phyloP scores from a whole-genome alignment of 2,797 vertebrate genomes.

The Heliangelus exortis region DNA sequence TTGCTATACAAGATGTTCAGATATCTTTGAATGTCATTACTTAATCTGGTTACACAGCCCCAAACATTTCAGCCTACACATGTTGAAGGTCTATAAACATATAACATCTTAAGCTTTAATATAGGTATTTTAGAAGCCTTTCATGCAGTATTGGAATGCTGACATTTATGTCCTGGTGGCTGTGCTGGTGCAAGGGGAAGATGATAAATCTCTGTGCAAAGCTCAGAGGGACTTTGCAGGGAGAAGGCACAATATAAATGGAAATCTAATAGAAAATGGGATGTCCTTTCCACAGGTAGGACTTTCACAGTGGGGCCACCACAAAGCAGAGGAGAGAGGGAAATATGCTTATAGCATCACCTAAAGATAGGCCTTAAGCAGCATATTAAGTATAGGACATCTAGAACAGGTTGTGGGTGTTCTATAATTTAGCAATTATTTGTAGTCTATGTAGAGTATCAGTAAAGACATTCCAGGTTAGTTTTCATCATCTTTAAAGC shows the following conservation, averaged over 20 bases:
- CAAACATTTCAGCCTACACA: constrained; percentile 38
- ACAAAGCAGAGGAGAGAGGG: neutral
- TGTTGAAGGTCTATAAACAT: constrained; percentile 48
- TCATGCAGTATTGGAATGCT: neutral
- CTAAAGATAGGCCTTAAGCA: constrained; percentile 18
- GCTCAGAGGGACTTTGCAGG: neutral
- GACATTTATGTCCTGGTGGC: constrained; percentile 1
- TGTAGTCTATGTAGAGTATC: constrained; percentile 42
- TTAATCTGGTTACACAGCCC: constrained; percentile 53
- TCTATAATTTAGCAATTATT: constrained; percentile 49
- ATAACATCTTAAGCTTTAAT: neutral
- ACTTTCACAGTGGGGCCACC: neutral
- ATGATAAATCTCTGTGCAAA: neutral
- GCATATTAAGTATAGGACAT: neutral
- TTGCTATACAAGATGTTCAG: constrained; percentile 57
- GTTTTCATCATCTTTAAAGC: constrained; percentile 58
- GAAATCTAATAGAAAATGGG: neutral
- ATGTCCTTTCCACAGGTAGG: neutral
- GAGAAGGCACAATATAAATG: constrained; percentile 18
- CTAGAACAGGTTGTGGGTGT: constrained; percentile 65
- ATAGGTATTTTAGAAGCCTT: neutral
- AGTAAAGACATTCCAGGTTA: constrained; percentile 42
- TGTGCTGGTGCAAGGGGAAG: constrained; percentile 13
- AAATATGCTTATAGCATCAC: neutral
- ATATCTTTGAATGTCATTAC: constrained; percentile 55